Conservation (phyloP, 1,140 invertebrate species). For the Diprion similis region DNA sequence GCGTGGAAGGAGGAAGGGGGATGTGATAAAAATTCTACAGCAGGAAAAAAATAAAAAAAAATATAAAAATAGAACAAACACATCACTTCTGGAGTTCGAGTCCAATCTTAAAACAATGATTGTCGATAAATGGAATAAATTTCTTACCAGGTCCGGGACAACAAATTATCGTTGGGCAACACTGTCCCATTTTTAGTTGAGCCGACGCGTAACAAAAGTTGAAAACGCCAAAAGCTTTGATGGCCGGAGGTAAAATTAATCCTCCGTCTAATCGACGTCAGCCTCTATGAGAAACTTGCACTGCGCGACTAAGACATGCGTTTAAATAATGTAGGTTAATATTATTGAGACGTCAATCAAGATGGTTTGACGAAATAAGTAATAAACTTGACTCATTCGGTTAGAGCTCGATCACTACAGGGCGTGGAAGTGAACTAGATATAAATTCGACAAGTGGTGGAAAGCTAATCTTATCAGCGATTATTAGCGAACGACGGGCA, state of each 20-base stretch:
- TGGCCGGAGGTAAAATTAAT: too few species aligned
- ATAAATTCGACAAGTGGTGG: background rate
- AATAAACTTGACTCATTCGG: background rate
- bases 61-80: background rate
- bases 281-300: too few species aligned
- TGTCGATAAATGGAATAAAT: background rate
- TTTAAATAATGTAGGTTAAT: background rate
- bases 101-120: background rate
- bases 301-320: background rate
- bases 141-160: background rate
- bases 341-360: background rate
- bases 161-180: slow-evolving; percentile 5
- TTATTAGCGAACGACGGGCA: background rate
- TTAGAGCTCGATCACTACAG: background rate
- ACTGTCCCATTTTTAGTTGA: background rate
- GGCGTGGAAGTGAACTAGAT: background rate
- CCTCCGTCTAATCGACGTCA: too few species aligned
- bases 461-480: background rate
- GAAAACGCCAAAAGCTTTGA: too few species aligned
- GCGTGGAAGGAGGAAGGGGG: too few species aligned
- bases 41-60: background rate
- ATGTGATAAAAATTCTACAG: background rate
- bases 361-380: background rate
- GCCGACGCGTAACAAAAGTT: background rate
- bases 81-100: background rate